Evolutionary conservation across 2,888 invertebrate genomes (phyloP), one percentile per base, ranked within the genome.

Genomic region (Anoplius nigerrimus): DNA sequence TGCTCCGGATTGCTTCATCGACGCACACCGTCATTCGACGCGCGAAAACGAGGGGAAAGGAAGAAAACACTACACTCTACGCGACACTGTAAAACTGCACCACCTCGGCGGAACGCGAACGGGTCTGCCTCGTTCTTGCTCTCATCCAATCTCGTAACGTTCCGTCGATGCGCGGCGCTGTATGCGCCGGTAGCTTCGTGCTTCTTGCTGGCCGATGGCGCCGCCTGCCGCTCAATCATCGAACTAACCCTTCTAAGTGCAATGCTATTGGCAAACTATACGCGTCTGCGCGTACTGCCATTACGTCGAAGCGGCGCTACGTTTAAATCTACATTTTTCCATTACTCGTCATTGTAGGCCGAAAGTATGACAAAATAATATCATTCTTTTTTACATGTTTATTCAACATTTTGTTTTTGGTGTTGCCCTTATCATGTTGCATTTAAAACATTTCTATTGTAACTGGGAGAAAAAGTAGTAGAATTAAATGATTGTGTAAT

Each of bases 41-140:
- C 77, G 73, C 77, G 72, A 69, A 75, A 69, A 71, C 69, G 72
- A 65, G 76, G 64, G 53, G 66, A 52, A 66, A 73, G 73, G 67
- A 71, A 75, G 80, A 75, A 74, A 84, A 81, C 82, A 84, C 82
- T 82, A 82, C 84, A 84, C 84, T 82, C 78, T 83, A 82, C 83
- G 78, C 83, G 83, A 78, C 81, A 82, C 81, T 76, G 78, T 76
- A 79, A 83, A 84, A 83, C 84, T 82, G 78, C 80, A 82, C 79
- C 78, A 83, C 82, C 76, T 82, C 82, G 77, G 63, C 78, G 81
- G 72, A 79, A 84, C 82, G 79, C 82, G 82, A 78, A 83, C 82
- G 78, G 76, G 71, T 78, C 82, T 82, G 73, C 74, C 79, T 80
- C 72, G 76, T 80, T 76, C 74, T 72, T 77, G 76, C 70, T 66